phyloP scores from a whole-genome alignment of 2,797 vertebrate genomes.

The Ispidina lecontei region DNA sequence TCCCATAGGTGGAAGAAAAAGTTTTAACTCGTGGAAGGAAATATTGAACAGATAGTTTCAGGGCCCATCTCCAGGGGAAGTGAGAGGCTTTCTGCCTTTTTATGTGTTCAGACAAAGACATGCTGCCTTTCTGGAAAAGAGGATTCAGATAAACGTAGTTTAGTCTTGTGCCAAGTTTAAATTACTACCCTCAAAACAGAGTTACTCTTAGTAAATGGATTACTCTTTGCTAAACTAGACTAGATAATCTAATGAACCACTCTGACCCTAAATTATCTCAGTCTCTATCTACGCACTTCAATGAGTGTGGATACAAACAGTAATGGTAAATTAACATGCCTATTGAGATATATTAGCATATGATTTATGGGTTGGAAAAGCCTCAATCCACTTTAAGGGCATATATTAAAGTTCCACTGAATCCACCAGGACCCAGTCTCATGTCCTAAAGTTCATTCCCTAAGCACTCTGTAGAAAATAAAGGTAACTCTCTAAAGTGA shows the following conservation, averaged over 20 bases:
- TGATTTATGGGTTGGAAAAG: constrained; percentile 6
- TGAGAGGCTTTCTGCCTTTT: not conserved
- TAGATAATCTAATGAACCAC: not conserved
- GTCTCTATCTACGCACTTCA: not conserved
- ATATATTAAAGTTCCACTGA: not conserved
- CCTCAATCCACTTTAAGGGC: not conserved
- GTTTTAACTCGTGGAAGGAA: not conserved
- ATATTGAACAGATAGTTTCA: not conserved
- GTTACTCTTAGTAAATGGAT: not conserved
- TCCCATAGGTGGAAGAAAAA: not conserved
- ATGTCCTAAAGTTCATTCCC: not conserved
- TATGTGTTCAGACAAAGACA: not conserved
- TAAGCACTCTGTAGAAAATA: not conserved
- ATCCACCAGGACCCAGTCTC: not conserved
- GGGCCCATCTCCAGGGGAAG: not conserved
- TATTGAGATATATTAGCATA: not conserved
- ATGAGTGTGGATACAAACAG: not conserved
- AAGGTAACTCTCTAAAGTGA: not conserved
- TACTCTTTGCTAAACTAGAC: not conserved
- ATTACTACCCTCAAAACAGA: not conserved
- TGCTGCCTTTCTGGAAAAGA: not conserved
- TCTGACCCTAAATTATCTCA: not conserved
- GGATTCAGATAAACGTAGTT: not conserved
- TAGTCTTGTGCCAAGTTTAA: not conserved
- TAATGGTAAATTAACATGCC: not conserved